These are phyloP conservation scores for Thamnophis elegans DNA, from an alignment of 2,797 vertebrate genomes.

Conservation along the genomic window DNA sequence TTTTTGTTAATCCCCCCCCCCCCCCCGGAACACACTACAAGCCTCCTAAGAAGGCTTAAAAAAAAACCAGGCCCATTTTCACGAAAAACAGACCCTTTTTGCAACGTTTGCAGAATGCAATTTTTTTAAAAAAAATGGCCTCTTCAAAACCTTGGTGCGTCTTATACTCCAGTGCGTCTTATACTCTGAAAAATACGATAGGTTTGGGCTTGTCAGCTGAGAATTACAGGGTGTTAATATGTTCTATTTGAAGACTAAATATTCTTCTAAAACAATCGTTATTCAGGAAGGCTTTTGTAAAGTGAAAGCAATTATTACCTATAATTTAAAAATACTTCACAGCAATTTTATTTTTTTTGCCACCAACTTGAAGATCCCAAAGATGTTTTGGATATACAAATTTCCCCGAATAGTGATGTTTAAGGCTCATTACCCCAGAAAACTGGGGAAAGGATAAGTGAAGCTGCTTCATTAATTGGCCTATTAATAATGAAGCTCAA, in stretches of 20 bases:
- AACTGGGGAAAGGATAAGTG: conserved; percentile 50
- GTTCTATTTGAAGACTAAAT: not conserved
- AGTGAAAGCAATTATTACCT: conserved; percentile 11
- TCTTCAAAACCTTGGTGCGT: no score
- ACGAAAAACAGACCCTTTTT: no score
- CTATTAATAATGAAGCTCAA: conserved; percentile 49
- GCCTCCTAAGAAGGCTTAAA: no score
- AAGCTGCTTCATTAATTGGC: conserved; percentile 62
- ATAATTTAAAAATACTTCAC: conserved; percentile 20
- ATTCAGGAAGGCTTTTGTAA: not conserved
- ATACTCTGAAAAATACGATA: no score
- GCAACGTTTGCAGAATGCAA: no score
- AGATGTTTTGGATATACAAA: conserved; percentile 53
- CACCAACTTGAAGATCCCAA: not conserved
- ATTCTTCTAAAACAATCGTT: not conserved
- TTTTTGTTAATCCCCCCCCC: no score
- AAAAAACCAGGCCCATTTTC: no score
- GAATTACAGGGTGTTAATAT: not conserved
- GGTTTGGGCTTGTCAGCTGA: not conserved
- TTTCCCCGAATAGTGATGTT: conserved; percentile 31
- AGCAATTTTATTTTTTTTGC: conserved; percentile 15
- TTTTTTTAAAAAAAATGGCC: no score
- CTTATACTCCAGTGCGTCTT: no score
- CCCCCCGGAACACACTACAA: no score
- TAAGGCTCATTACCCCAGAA: conserved; percentile 36